These are phyloP conservation scores for Cantharis rustica DNA, from an alignment of 2,888 invertebrate genomes.

Conservation along the genomic window DNA sequence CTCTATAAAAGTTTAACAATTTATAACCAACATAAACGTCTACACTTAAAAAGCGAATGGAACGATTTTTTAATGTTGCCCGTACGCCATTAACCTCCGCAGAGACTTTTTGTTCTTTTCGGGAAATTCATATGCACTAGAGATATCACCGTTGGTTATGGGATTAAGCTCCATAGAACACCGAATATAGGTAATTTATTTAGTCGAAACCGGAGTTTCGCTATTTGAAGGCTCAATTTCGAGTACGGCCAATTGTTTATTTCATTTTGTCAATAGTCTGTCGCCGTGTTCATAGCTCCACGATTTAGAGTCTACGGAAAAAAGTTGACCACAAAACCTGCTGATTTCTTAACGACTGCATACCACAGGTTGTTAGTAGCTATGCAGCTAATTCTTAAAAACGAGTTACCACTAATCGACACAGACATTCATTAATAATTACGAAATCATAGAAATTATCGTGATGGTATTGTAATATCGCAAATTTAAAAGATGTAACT, in stretches of 20 bases:
- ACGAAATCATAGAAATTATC: background rate
- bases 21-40: background rate
- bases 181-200: background rate
- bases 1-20: background rate
- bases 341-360: conserved; percentile 45
- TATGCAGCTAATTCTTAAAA: conserved; percentile 19
- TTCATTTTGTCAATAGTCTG: conserved; percentile 30
- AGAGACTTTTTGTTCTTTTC: background rate
- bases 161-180: background rate
- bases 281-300: conserved; percentile 40
- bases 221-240: background rate
- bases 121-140: background rate
- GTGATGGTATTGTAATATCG: background rate
- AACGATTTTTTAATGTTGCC: background rate
- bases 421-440: conserved; percentile 1
- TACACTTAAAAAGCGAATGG: background rate
- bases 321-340: conserved; percentile 44
- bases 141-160: background rate
- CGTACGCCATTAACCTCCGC: background rate
- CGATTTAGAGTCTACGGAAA: conserved; percentile 47
- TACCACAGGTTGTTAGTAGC: conserved; percentile 21
- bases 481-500: background rate
- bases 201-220: background rate
- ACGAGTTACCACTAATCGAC: conserved; percentile 13
- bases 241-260: background rate